Percentiles rank a stretch among this genome's conserved stretches.
phyloP scores from a whole-genome alignment of 1,140 invertebrate species.

The Adelges cooleyi region DNA sequence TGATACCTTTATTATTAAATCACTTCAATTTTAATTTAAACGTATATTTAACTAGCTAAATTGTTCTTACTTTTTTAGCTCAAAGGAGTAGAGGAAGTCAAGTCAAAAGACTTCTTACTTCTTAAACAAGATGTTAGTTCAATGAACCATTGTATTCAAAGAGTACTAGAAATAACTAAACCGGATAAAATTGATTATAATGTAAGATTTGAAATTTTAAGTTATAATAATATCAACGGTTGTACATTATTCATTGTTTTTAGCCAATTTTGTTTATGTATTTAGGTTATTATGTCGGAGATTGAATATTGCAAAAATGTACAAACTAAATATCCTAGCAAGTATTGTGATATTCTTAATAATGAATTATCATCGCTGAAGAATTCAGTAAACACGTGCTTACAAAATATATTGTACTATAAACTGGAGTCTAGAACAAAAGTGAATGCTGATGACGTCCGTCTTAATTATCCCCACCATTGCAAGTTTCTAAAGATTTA shows the following conservation, averaged over 20 bases:
- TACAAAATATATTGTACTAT: background rate
- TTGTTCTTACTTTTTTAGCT: too few species aligned
- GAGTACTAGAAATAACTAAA: background rate
- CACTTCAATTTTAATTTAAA: too few species aligned
- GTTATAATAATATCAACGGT: too few species aligned
- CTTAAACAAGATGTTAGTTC: background rate
- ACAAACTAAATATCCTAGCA: background rate
- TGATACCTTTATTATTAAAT: too few species aligned
- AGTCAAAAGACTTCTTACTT: background rate
- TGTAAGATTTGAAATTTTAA: background rate
- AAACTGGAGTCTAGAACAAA: constrained; percentile 6
- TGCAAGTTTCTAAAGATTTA: background rate
- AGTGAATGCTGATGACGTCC: background rate
- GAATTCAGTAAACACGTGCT: background rate
- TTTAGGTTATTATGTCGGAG: constrained; percentile 11
- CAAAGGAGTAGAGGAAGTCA: background rate
- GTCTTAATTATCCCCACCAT: background rate
- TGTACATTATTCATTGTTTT: too few species aligned
- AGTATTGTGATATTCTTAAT: background rate
- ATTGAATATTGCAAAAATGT: background rate
- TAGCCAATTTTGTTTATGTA: background rate
- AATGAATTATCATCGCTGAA: background rate
- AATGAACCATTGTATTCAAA: background rate
- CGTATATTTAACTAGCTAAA: too few species aligned
- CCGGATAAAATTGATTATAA: constrained; percentile 1